Conservation (phyloP, 2,113 vertebrate species). For the Riparia riparia region DNA sequence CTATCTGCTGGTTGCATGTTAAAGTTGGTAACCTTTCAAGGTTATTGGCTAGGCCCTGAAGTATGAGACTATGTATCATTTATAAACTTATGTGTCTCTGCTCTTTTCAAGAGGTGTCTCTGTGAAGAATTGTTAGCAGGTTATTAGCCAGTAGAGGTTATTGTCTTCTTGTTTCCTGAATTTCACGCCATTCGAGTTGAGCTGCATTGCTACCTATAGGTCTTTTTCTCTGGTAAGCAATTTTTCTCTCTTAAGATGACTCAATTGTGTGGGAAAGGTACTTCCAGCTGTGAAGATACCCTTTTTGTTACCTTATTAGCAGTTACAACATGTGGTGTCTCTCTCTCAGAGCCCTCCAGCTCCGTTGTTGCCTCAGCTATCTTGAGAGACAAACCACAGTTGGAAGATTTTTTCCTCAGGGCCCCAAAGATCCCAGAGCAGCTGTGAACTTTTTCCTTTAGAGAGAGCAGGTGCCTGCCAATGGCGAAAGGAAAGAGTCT, state of each 20-base stretch:
- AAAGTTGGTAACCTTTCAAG: neutral
- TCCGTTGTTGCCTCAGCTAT: too few species aligned
- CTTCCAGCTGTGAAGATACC: neutral
- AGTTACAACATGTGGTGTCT: neutral
- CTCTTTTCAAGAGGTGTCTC: neutral
- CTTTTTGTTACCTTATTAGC: neutral
- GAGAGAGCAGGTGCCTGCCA: too few species aligned
- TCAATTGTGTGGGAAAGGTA: neutral
- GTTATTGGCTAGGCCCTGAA: neutral
- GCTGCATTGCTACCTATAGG: neutral
- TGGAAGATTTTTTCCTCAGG: too few species aligned
- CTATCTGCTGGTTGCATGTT: neutral
- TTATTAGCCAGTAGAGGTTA: neutral
- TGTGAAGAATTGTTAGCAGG: rapidly evolving
- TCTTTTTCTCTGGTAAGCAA: neutral
- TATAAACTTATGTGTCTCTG: neutral
- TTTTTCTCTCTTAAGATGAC: neutral
- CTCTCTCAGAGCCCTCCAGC: too few species aligned
- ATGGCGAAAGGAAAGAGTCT: too few species aligned
- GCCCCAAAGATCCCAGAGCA: too few species aligned
- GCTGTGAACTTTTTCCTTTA: too few species aligned
- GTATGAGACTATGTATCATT: neutral
- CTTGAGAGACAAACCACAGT: too few species aligned
- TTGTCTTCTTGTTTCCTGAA: neutral
- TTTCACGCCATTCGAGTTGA: neutral